Percentiles rank a stretch among this genome's conserved stretches.
These are phyloP conservation scores for Avahi laniger DNA, from an alignment of 2,797 vertebrate genomes.

Conservation along the genomic window DNA sequence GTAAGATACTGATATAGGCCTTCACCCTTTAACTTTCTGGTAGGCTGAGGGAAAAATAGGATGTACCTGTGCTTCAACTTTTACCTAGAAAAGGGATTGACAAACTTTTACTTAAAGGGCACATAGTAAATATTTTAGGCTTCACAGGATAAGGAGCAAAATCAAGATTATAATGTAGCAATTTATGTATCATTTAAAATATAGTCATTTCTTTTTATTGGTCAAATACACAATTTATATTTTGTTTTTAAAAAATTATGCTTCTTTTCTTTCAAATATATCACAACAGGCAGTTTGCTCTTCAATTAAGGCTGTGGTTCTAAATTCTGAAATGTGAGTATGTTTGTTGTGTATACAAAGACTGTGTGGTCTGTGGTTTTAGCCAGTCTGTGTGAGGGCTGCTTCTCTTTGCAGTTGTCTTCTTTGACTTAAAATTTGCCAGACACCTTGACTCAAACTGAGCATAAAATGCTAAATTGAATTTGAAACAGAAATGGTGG, in stretches of 20 bases:
- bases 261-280: not conserved
- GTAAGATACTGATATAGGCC: not conserved
- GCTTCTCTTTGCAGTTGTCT: not conserved
- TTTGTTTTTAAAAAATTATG: not conserved
- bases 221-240: not conserved
- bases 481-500: constrained; percentile 22
- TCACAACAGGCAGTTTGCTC: not conserved
- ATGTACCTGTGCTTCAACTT: not conserved
- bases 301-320: not conserved
- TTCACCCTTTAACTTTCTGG: not conserved
- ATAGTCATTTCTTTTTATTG: constrained; percentile 21
- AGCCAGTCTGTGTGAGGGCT: not conserved
- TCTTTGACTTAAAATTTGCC: not conserved
- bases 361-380: not conserved
- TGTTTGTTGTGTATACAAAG: not conserved
- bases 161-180: not conserved
- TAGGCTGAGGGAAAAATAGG: not conserved
- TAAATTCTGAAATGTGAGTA: not conserved
- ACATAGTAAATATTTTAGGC: not conserved
- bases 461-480: not conserved
- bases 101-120: not conserved
- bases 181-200: constrained; percentile 21
- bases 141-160: constrained; percentile 1
- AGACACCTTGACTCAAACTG: constrained; percentile 18
- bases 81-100: not conserved